Evolutionary conservation across 1,140 invertebrate genomes (phyloP).

Genomic region (Dreissena rostriformis): DNA sequence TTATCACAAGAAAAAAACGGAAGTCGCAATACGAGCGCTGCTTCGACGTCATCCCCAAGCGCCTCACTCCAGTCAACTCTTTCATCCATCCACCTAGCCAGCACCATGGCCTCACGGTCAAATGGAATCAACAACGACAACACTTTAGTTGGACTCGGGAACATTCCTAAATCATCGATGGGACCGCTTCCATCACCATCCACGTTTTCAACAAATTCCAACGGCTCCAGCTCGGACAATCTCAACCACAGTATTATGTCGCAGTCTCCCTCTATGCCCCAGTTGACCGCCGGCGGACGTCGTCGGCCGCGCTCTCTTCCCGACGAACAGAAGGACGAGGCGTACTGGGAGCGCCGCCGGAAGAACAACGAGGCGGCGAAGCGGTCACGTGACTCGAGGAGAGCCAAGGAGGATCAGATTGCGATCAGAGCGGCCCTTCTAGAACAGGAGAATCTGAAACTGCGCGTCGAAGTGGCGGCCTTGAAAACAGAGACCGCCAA

Average conservation of each 20-base stretch:
- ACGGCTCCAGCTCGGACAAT: slow-evolving; percentile 7
- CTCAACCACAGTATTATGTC: slow-evolving; percentile 11
- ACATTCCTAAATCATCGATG: neutral
- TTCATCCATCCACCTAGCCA: slow-evolving; percentile 45
- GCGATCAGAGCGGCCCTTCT: slow-evolving; percentile 78
- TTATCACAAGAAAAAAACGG: slow-evolving; percentile 31
- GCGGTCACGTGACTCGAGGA: slow-evolving; percentile 79
- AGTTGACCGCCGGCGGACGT: slow-evolving; percentile 45
- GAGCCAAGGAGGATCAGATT: slow-evolving; percentile 81
- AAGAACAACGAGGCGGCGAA: slow-evolving; percentile 82
- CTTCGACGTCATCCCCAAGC: slow-evolving; percentile 14
- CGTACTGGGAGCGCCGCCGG: slow-evolving; percentile 81
- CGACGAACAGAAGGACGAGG: slow-evolving; percentile 77
- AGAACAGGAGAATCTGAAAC: slow-evolving; percentile 81
- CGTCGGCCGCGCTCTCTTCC: slow-evolving; percentile 70
- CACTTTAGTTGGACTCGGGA: neutral
- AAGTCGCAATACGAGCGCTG: slow-evolving; percentile 29
- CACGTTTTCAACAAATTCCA: slow-evolving; percentile 20
- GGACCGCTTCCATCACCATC: slow-evolving; percentile 1
- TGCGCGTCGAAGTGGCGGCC: slow-evolving; percentile 77
- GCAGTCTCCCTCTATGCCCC: neutral
- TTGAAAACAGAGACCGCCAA: slow-evolving; percentile 80
- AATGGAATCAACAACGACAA: slow-evolving; percentile 7
- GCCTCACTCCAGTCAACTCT: slow-evolving; percentile 30
- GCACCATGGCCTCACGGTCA: slow-evolving; percentile 7